A percentile compares a stretch with the other conserved stretches of the same genome.
phyloP scores from a whole-genome alignment of 2,888 invertebrate genomes.

The Coremacera marginata region DNA sequence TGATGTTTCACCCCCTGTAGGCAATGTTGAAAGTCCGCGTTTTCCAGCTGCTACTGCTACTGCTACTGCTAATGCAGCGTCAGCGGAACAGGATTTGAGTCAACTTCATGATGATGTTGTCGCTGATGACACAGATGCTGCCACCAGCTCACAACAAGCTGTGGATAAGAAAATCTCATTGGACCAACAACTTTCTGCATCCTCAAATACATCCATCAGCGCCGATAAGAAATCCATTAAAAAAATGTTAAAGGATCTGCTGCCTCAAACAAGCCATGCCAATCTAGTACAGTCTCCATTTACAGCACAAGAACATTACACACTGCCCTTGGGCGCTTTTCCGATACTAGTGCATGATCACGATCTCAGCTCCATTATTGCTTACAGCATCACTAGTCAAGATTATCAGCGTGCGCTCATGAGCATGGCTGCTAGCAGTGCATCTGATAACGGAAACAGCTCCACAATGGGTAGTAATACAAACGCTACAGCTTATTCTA shows the following conservation, averaged over 20 bases:
- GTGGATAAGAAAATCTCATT: slow-evolving; percentile 53
- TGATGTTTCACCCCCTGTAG: slow-evolving; percentile 60
- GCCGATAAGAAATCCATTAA: slow-evolving; percentile 76
- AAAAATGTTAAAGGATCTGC: slow-evolving; percentile 77
- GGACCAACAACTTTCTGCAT: slow-evolving; percentile 52
- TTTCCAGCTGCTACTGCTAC: neutral
- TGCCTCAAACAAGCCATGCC: slow-evolving; percentile 72
- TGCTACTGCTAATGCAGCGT: slow-evolving; percentile 34
- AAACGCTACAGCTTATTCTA: slow-evolving; percentile 50
- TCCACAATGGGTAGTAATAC: slow-evolving; percentile 40
- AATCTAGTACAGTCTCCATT: slow-evolving; percentile 74
- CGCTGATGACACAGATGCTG: slow-evolving; percentile 47
- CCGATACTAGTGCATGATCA: slow-evolving; percentile 83
- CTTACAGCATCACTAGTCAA: slow-evolving; percentile 80
- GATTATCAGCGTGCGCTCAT: slow-evolving; percentile 75
- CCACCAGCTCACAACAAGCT: slow-evolving; percentile 25
- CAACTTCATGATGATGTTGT: slow-evolving; percentile 41
- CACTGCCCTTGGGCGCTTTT: slow-evolving; percentile 74
- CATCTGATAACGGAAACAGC: slow-evolving; percentile 28
- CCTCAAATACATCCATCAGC: slow-evolving; percentile 40
- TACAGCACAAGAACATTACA: slow-evolving; percentile 78
- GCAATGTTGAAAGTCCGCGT: slow-evolving; percentile 33
- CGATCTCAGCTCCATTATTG: slow-evolving; percentile 87
- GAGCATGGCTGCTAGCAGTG: neutral
- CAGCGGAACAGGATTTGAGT: slow-evolving; percentile 34